Evolutionary conservation across 2,888 invertebrate genomes (phyloP), one percentile per base, ranked within the genome.

Genomic region (Allacma fusca): DNA sequence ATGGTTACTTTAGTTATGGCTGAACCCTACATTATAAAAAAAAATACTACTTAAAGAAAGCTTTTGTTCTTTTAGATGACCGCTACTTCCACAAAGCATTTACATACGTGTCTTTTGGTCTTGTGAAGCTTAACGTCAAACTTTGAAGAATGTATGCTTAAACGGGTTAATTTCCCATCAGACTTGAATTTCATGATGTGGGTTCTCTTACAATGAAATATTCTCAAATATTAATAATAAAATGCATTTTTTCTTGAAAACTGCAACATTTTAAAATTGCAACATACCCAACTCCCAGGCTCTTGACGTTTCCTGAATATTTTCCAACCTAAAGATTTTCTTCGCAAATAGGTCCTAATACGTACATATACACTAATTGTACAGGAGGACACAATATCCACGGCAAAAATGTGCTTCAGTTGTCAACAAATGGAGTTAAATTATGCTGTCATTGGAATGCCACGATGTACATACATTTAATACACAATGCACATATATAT

Each of bases 201-300:
- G 50, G 16, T 16, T 50, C 50, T n/a, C 2, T 34, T 34, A 34
- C 34, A 34, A 34, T 34, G 34, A 9, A n/a, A 50, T 9, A 50
- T n/a, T 50, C 50, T 50, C 50, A 50, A 50, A 50, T 19, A 50
- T 50, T 50, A 50, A 50, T 12, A 50, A 50, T 50, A 50, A 50
- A 50, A 50, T 50, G 50, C 50, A 50, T 2, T 34, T 50, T 50
- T 50, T 50, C 50, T 16, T 50, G 19, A 50, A 50, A 50, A 50
- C 50, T 50, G 50, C 50, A 50, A 4, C 34, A 4, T 34, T 34
- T 34, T 9, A 34, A 34, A 4, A 34, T 34, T 34, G 34, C n/a
- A 50, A 9, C n/a, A 50, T 2, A 9, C 7, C 5, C 16, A 50
- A 50, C 2, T 50, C 19, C 50, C 16, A 50, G 50, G 50, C 50